A percentile compares a stretch with the other conserved stretches of the same genome.
Conservation (phyloP, 1,140 invertebrate species). For the Sycobia sp. region DNA sequence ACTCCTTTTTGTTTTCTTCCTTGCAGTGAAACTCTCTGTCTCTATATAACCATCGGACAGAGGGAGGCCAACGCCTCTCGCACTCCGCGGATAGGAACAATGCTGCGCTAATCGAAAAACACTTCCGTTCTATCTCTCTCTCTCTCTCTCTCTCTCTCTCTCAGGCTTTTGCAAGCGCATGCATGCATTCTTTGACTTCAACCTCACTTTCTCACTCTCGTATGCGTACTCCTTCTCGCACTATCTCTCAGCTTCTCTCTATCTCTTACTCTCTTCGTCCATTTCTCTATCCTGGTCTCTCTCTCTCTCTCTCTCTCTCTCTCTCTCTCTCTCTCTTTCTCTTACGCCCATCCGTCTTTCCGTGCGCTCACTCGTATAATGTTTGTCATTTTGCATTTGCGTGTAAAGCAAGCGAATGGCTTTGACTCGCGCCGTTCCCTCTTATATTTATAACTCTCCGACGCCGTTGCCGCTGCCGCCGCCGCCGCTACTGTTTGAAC, state of each 20-base stretch:
- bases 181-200: no score
- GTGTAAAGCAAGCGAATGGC: constrained; percentile 15
- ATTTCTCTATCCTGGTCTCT: not conserved
- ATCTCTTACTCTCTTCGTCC: no score
- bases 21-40: no score
- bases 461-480: no score
- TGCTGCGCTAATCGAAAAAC: constrained; percentile 32
- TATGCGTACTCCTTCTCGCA: no score
- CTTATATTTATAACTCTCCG: constrained; percentile 10
- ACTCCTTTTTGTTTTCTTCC: not conserved
- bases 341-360: no score
- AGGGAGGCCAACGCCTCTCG: not conserved
- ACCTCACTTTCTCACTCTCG: no score
- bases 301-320: not conserved
- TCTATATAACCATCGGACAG: not conserved
- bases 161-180: no score
- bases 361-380: not conserved
- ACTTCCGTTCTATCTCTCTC: not conserved
- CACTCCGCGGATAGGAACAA: constrained; percentile 14
- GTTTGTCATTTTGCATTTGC: constrained; percentile 26
- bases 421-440: constrained; percentile 15
- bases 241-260: no score
- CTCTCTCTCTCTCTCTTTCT: not conserved
- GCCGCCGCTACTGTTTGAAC: not conserved
- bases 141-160: no score